Evolutionary conservation across 2,113 vertebrate genomes (phyloP).

Genomic region (Conger conger): DNA sequence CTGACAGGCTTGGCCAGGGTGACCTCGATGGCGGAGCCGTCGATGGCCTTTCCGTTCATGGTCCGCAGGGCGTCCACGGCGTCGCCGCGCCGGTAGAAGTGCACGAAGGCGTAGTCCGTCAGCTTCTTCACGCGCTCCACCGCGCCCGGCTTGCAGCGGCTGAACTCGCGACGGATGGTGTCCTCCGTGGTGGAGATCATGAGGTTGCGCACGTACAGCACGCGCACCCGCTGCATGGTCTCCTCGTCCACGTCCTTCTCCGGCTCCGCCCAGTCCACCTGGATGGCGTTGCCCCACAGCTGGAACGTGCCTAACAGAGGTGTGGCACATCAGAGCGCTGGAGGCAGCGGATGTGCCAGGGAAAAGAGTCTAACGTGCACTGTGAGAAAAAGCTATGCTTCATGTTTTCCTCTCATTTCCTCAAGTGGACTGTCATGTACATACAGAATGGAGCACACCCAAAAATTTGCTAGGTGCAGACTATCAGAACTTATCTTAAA

Average conservation of each 20-base stretch:
- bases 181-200: slow-evolving; percentile 89
- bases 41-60: slow-evolving; percentile 85
- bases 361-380: not conserved
- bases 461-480: too few relatives aligned
- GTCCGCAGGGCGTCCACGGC: slow-evolving; percentile 78
- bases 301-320: slow-evolving; percentile 79
- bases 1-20: slow-evolving; percentile 85
- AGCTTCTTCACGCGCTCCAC: slow-evolving; percentile 94
- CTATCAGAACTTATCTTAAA: too few relatives aligned
- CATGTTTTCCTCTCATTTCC: not conserved
- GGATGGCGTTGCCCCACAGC: slow-evolving; percentile 87
- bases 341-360: not conserved
- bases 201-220: slow-evolving; percentile 91
- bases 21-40: slow-evolving; percentile 85
- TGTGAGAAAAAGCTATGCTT: not conserved
- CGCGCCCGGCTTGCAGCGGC: slow-evolving; percentile 79
- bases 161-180: slow-evolving; percentile 84
- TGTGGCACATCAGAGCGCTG: not conserved
- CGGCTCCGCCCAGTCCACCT: slow-evolving; percentile 94
- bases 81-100: slow-evolving; percentile 87
- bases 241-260: slow-evolving; percentile 90
- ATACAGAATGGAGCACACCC: too few relatives aligned
- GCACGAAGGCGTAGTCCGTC: slow-evolving; percentile 91
- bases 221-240: slow-evolving; percentile 88
- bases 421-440: too few relatives aligned